These are phyloP conservation scores for Prietella phreatophila DNA, from an alignment of 2,113 vertebrate species.

Conservation along the genomic window DNA sequence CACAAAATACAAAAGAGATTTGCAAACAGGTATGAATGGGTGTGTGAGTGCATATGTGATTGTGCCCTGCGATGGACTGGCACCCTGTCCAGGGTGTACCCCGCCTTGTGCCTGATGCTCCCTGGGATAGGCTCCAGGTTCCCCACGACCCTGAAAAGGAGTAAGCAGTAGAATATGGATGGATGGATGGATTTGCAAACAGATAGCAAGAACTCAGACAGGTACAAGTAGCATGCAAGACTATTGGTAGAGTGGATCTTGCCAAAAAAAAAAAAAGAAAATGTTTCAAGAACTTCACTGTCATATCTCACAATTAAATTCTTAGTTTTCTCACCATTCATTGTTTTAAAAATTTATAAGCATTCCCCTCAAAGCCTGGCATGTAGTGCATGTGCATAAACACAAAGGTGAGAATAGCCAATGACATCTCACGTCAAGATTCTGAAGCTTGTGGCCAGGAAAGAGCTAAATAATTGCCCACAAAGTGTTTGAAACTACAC, in stretches of 20 bases:
- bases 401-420: background rate
- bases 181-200: background rate
- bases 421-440: background rate
- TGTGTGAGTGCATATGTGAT: too few species aligned
- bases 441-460: background rate
- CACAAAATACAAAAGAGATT: background rate
- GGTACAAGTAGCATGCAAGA: background rate
- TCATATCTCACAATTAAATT: background rate
- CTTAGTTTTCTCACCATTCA: background rate
- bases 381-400: background rate
- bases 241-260: background rate
- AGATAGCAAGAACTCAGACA: background rate
- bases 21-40: background rate
- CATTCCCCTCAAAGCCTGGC: background rate
- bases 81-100: too few species aligned
- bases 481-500: background rate
- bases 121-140: too few species aligned
- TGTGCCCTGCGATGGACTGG: too few species aligned
- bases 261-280: background rate
- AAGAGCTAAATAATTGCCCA: background rate
- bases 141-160: too few species aligned
- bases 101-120: too few species aligned
- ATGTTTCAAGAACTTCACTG: background rate
- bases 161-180: too few species aligned
- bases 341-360: background rate